Percentiles rank a stretch among this genome's conserved stretches.
phyloP scores from a whole-genome alignment of 2,797 vertebrate species.

The Channa striata region DNA sequence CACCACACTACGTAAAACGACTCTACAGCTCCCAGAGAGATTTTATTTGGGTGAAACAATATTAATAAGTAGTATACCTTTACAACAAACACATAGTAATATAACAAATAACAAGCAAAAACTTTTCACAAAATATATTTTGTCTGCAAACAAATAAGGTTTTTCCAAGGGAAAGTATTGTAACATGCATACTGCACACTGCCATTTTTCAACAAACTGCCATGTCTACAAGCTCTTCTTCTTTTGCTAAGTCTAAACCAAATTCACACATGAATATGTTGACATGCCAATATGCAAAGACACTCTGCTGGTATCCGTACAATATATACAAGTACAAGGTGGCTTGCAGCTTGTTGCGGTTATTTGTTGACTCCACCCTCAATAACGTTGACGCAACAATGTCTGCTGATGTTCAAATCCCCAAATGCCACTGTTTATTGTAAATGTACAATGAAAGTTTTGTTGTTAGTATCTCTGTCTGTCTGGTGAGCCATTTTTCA shows the following conservation, averaged over 20 bases:
- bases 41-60: slow-evolving; percentile 4
- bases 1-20: background rate
- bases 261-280: background rate
- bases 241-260: too few relatives aligned
- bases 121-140: slow-evolving; percentile 17
- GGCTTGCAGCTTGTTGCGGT: background rate
- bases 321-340: background rate
- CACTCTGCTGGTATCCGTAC: background rate
- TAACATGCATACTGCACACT: background rate
- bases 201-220: background rate
- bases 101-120: slow-evolving; percentile 1
- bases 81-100: slow-evolving; percentile 6
- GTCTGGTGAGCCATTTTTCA: too few relatives aligned
- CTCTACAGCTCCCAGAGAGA: background rate
- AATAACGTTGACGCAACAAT: too few relatives aligned
- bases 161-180: slow-evolving; percentile 7
- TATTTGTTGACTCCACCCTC: too few relatives aligned
- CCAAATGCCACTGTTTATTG: too few relatives aligned
- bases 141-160: background rate
- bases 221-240: too few relatives aligned
- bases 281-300: background rate
- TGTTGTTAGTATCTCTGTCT: too few relatives aligned
- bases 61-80: background rate
- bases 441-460: too few relatives aligned
- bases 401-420: background rate